Evolutionary conservation across 2,113 vertebrate genomes (phyloP).

Genomic region (Ailuropoda melanoleuca): DNA sequence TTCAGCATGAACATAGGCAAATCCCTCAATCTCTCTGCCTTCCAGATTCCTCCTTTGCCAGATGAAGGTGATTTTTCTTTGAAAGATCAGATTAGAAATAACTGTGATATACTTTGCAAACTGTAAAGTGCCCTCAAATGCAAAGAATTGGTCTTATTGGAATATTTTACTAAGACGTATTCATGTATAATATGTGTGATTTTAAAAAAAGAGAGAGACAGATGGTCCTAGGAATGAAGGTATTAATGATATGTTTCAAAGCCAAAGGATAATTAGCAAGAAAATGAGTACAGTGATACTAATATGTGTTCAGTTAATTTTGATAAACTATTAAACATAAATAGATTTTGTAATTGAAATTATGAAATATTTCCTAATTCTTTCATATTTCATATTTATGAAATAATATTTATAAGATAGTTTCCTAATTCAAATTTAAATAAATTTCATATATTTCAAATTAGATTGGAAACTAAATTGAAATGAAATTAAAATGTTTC

Average conservation of each 20-base stretch:
- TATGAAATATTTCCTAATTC: neutral
- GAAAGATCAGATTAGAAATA: neutral
- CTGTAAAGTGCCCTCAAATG: neutral
- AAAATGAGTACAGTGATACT: neutral
- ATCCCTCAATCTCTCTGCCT: neutral
- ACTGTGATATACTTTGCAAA: neutral
- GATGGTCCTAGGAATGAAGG: neutral
- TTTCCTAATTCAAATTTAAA: neutral
- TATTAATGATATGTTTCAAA: neutral
- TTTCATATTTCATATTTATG: neutral
- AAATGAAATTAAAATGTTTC: neutral
- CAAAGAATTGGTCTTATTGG: neutral
- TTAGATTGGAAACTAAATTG: neutral
- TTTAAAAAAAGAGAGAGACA: neutral
- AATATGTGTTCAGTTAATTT: neutral
- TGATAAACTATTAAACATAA: constrained; percentile 22
- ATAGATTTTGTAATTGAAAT: neutral
- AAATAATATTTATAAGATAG: neutral
- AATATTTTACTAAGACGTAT: neutral
- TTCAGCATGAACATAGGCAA: neutral
- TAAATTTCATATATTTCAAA: neutral
- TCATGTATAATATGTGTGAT: accelerated
- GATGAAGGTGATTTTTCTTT: neutral
- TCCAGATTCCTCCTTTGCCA: neutral
- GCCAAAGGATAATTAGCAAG: neutral